These are phyloP conservation scores for Antechinus stuartii DNA, from an alignment of 2,113 vertebrate genomes.

Conservation along the genomic window DNA sequence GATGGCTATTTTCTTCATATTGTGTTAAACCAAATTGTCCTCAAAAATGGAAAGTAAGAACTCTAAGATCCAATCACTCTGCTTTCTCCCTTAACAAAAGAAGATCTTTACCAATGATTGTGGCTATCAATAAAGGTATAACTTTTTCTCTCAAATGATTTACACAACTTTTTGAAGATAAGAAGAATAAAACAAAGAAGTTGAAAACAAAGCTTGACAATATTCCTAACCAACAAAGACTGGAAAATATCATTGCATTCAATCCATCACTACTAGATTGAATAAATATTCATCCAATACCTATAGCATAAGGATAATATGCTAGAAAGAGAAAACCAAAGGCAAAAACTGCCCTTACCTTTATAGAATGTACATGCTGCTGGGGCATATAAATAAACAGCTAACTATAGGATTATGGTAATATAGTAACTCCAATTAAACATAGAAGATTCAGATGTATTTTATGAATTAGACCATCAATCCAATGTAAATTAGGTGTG, in stretches of 20 bases:
- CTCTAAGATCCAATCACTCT: neutral
- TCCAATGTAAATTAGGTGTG: neutral
- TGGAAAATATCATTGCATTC: neutral
- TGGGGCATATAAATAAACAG: neutral
- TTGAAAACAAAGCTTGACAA: neutral
- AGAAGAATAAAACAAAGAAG: neutral
- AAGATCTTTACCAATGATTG: neutral
- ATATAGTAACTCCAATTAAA: neutral
- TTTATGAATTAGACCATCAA: neutral
- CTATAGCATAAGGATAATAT: neutral
- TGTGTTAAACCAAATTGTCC: neutral
- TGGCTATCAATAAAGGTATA: neutral
- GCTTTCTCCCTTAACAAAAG: neutral
- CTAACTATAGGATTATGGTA: neutral
- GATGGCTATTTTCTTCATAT: neutral
- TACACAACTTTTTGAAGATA: neutral
- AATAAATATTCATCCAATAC: neutral
- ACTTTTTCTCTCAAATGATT: neutral
- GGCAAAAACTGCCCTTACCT: neutral
- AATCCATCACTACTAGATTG: neutral
- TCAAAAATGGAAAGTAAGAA: neutral
- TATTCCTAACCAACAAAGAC: neutral
- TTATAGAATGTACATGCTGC: neutral
- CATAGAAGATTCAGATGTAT: neutral
- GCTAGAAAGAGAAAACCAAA: neutral